phyloP scores from a whole-genome alignment of 2,888 invertebrate genomes.

The Chalcosyrphus nemorum region DNA sequence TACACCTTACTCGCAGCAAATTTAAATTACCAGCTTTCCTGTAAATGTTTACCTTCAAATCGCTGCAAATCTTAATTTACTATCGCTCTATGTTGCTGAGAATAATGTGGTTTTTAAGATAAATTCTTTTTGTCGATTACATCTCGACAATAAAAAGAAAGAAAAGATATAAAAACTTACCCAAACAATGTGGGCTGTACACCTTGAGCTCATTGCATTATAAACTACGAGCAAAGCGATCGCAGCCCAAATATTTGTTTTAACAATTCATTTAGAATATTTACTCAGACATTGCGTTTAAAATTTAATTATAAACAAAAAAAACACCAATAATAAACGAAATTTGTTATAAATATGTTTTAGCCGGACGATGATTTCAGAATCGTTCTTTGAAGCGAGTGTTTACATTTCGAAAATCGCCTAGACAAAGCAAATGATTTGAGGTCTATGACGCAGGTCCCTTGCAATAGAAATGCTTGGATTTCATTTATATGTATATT shows the following conservation, averaged over 20 bases:
- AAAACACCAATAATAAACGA: slow-evolving; percentile 16
- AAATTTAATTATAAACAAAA: slow-evolving; percentile 36
- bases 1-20: too few relatives aligned
- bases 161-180: not conserved
- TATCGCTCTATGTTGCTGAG: not conserved
- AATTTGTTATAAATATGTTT: slow-evolving; percentile 2
- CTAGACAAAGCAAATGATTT: not conserved
- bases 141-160: not conserved
- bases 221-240: not conserved
- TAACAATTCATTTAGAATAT: slow-evolving; percentile 16
- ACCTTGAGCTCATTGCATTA: not conserved
- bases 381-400: not conserved
- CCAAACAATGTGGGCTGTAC: not conserved
- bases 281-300: slow-evolving; percentile 7
- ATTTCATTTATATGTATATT: too few relatives aligned
- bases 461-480: too few relatives aligned
- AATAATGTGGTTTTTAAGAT: not conserved
- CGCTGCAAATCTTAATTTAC: too few relatives aligned
- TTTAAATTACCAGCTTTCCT: too few relatives aligned
- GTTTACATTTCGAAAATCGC: slow-evolving; percentile 15
- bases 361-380: not conserved
- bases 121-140: too few relatives aligned
- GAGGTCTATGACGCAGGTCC: not conserved
- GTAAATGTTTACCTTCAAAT: too few relatives aligned
- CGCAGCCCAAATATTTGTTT: not conserved